A percentile compares a stretch with the other conserved stretches of the same genome.
Conservation (phyloP, 1,140 invertebrate genomes). For the Cepaea nemoralis region DNA sequence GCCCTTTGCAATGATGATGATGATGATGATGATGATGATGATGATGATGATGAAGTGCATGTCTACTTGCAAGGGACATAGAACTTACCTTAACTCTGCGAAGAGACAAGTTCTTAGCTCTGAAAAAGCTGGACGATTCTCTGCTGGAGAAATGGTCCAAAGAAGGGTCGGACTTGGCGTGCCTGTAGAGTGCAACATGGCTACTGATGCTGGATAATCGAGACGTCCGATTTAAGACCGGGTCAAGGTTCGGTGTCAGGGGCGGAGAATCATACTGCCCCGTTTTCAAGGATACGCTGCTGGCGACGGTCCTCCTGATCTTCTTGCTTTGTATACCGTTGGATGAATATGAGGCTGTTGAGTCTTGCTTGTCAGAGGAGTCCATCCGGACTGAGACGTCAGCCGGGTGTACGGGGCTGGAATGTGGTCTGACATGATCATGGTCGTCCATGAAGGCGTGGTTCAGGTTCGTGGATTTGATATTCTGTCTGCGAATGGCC, state of each 20-base stretch:
- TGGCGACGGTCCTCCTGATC: neutral
- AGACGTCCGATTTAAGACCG: neutral
- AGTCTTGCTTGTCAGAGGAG: neutral
- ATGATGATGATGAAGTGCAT: neutral
- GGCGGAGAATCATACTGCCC: neutral
- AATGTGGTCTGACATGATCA: too few species aligned
- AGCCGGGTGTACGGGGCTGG: neutral
- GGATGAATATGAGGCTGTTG: neutral
- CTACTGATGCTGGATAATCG: slow-evolving; percentile 28
- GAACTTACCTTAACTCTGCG: slow-evolving; percentile 11
- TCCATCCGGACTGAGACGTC: neutral
- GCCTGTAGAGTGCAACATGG: neutral
- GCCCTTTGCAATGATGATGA: neutral
- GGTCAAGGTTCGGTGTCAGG: neutral
- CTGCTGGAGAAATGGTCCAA: neutral
- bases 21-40: neutral
- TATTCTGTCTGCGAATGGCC: too few species aligned
- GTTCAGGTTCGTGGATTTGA: too few species aligned
- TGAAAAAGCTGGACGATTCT: neutral
- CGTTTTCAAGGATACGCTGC: neutral
- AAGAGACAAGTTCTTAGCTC: slow-evolving; percentile 1
- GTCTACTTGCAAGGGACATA: neutral
- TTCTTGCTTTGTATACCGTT: neutral
- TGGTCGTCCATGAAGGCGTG: too few species aligned
- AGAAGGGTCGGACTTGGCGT: neutral